Base-by-base conservation (phyloP, 1,140 invertebrate species). In the Megalopta genalis region DNA sequence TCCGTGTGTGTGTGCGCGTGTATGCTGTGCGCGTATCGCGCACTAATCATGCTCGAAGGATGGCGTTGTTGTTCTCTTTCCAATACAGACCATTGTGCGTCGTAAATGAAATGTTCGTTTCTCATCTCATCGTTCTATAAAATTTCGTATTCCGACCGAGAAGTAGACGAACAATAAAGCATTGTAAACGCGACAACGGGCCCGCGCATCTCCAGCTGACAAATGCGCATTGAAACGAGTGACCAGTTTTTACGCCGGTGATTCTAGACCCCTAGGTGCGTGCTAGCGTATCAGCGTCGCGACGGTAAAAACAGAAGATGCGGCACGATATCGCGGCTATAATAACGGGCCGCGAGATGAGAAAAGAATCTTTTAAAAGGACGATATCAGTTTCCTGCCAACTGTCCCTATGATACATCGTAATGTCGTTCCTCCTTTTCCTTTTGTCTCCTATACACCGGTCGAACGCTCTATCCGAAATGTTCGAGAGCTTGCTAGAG, bases 381-480 rank as follows among this genome's bases (percentile, higher is more conserved):
- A 46, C 49, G 21, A 64, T 67, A 66, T 73, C 70, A 68, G 77
- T n/a, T 80, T 66, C 77, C 74, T 69, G 63, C 64, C 71, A 72
- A 52, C 65, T 49, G 68, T 66, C 65, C 65, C 80, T 59, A 60
- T 65, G 67, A 73, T 67, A 21, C 76, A 69, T 71, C 69, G 70
- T 60, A 85, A 81, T 81, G 85, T 80, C 83, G 81, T 54, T 64
- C 52, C 62, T 49, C 72, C 52, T 62, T 75, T 65, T 75, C 57
- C 74, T 18, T 75, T 27, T 21, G n/a, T 49, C 65, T 68, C 64
- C 64, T 80, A 66, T 63, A 76, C 83, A 80, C 12, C 72, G 81
- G 76, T 63, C 64, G 84, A 85, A 88, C 87, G 85, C 83, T 79
- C 85, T 89, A 85, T 82, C 68, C 71, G 57, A 84, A 86, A 80